phyloP scores from a whole-genome alignment of 2,888 invertebrate species.

The Drosophila conformis region DNA sequence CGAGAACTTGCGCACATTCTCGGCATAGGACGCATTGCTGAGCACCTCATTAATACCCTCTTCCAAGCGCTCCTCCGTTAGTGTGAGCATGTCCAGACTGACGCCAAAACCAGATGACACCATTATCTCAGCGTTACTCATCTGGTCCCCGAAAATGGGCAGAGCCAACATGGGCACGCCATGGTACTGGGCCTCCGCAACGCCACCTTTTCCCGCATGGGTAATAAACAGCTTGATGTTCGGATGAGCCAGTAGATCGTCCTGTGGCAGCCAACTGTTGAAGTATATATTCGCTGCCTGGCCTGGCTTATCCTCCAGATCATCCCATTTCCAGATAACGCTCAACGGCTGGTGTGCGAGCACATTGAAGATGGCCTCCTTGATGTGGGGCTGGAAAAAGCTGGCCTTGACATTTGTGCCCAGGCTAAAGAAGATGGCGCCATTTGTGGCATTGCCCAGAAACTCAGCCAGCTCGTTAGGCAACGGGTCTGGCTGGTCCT shows the following conservation, averaged over 20 bases:
- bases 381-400: conserved; percentile 85
- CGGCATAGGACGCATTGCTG: conserved; percentile 53
- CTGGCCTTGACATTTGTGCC: conserved; percentile 83
- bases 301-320: conserved; percentile 85
- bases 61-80: conserved; percentile 50
- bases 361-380: conserved; percentile 86
- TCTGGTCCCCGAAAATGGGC: conserved; percentile 77
- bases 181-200: conserved; percentile 87
- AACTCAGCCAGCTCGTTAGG: conserved; percentile 73
- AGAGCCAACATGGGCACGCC: conserved; percentile 85
- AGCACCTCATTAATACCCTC: conserved; percentile 64
- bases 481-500: conserved; percentile 75
- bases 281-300: conserved; percentile 87
- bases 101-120: conserved; percentile 62
- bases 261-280: conserved; percentile 89
- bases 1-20: conserved; percentile 84
- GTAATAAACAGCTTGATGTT: conserved; percentile 87
- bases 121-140: conserved; percentile 56
- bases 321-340: conserved; percentile 89
- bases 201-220: conserved; percentile 88
- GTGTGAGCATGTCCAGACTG: conserved; percentile 35
- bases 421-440: conserved; percentile 84
- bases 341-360: conserved; percentile 87
- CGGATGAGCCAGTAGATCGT: conserved; percentile 87
- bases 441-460: conserved; percentile 76